Evolutionary conservation across 2,797 vertebrate genomes (phyloP), one percentile per base, ranked within the genome.

Genomic region (Alectoris magna): DNA sequence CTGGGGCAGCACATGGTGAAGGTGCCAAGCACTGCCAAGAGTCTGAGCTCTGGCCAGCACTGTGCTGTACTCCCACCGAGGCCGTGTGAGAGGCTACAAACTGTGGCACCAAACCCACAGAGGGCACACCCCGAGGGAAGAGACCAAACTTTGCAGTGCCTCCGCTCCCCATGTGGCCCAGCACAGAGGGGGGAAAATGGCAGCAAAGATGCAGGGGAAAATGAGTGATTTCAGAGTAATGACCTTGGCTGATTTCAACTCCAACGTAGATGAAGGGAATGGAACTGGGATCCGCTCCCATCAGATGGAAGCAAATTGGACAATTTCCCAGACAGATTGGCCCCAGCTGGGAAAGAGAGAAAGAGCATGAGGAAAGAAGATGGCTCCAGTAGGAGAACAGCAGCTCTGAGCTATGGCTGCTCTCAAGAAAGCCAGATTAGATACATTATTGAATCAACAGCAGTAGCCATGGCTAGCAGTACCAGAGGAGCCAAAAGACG

Each of bases 261-360:
- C 74, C 24, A 3, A 71, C 82, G 78, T 84, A 96, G 90, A 93
- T 13, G 76, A 80, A 91, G 87, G 75, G 81, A 91, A 85, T 8
- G 11, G 75, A 93, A 70, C 67, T 96, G 89, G 93, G 89, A 95
- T 92, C 75, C 0, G 13, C 78, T 97, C 96, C 87, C 95, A 94
- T 96, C 95, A 96, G 91, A 97, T 94, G 91, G 89, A 94, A 96
- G 83, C 55, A 88, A 93, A 91, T 90, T 88, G 92, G 94, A 96
- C 66, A 84, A 26, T 75, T 97, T 97, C 96, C 95, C 84, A 0
- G 96, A 89, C 93, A 95, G 94, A 95, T 88, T 90, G 89, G 93
- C 75, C 85, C 93, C 96, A 96, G 94, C 96, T 95, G 96, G 91
- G 78, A 93, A 86, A 87, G 77, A 83, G 3, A 93, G 78, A 92